A percentile compares a stretch with the other conserved stretches of the same genome.
Conservation (phyloP, 2,888 invertebrate genomes). For the Drosophila engyochracea region DNA sequence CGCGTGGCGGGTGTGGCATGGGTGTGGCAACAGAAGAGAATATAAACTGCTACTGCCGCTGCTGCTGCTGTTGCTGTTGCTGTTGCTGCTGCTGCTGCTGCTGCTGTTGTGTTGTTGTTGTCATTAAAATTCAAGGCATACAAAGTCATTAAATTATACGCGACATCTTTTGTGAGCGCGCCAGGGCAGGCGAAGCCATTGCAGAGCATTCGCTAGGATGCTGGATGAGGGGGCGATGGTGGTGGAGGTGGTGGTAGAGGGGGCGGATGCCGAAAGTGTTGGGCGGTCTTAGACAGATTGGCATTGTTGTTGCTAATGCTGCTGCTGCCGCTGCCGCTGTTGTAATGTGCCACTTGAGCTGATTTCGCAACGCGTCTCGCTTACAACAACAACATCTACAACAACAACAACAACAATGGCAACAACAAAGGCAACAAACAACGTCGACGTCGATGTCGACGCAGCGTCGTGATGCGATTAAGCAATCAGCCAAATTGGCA, state of each 20-base stretch:
- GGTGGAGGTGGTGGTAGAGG: neutral
- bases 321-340: slow-evolving; percentile 37
- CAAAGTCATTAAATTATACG: slow-evolving; percentile 83
- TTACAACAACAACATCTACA: slow-evolving; percentile 21
- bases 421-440: slow-evolving; percentile 12
- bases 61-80: slow-evolving; percentile 20
- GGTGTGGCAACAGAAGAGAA: slow-evolving; percentile 19
- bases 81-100: slow-evolving; percentile 56
- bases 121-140: slow-evolving; percentile 84
- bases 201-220: neutral
- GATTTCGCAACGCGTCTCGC: slow-evolving; percentile 62
- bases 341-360: slow-evolving; percentile 59
- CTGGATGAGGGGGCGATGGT: neutral
- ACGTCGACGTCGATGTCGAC: slow-evolving; percentile 21
- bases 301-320: slow-evolving; percentile 40
- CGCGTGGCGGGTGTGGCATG: slow-evolving; percentile 6
- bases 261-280: slow-evolving; percentile 51
- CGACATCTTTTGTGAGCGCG: slow-evolving; percentile 74
- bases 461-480: slow-evolving; percentile 77
- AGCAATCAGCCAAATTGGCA: slow-evolving; percentile 80
- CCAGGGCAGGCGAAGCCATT: slow-evolving; percentile 14
- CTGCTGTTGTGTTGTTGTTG: slow-evolving; percentile 65
- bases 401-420: neutral
- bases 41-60: slow-evolving; percentile 23
- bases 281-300: slow-evolving; percentile 62